Percentiles rank a stretch among this genome's conserved stretches.
These are phyloP conservation scores for Cricetomys ansorgei DNA, from an alignment of 2,113 vertebrate species.

Conservation along the genomic window DNA sequence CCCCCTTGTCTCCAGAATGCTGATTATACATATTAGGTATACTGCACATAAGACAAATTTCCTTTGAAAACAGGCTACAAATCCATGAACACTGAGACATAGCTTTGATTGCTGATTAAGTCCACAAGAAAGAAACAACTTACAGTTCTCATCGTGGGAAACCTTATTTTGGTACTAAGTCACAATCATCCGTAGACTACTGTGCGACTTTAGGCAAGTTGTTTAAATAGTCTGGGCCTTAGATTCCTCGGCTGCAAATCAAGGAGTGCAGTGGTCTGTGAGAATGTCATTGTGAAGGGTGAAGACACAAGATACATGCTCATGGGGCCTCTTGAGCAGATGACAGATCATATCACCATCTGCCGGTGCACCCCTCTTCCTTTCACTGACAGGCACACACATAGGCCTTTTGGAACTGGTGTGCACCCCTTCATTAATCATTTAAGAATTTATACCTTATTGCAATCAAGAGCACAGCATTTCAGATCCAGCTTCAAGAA, in stretches of 20 bases:
- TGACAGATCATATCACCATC: neutral
- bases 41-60: neutral
- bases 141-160: neutral
- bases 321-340: neutral
- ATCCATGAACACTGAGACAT: neutral
- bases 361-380: accelerated
- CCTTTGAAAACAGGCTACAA: neutral
- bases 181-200: neutral
- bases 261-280: neutral
- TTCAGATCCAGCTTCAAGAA: neutral
- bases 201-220: neutral
- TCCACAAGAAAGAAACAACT: neutral
- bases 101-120: neutral
- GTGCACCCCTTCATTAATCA: neutral
- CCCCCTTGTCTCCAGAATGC: neutral
- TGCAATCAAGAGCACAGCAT: neutral
- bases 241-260: neutral
- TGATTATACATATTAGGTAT: neutral
- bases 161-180: neutral
- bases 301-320: neutral
- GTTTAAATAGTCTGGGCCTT: neutral
- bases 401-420: accelerated
- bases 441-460: neutral
- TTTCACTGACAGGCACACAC: accelerated
- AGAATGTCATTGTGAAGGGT: neutral